Evolutionary conservation across 2,797 vertebrate species (phyloP), one percentile per base, ranked within the genome.

Genomic region (Acomys russatus): DNA sequence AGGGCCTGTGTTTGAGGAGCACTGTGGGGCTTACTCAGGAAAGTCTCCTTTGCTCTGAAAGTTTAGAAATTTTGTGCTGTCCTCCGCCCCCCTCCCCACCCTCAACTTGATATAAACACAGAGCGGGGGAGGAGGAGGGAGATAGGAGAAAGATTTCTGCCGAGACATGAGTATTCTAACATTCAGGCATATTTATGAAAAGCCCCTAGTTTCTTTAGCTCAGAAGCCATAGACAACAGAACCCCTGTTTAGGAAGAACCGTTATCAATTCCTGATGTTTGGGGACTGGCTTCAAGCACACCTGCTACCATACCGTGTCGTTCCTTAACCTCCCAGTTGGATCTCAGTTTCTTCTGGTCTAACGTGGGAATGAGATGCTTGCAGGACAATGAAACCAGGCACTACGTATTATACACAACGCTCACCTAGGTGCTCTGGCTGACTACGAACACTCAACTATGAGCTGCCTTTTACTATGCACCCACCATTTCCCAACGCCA

Each of bases 121-220:
- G 44, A 3, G 56, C 17, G 56, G 18, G 14, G 15, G 56, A 17
- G 56, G 54, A 59, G 18, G 56, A 17, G 18, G 15, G 56, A 17
- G 56, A 17, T 17, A 17, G 56, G 56, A 59, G 56, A 59, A 17
- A 59, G 15, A 73, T 82, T 90, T 64, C 73, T 87, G 35, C 28
- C 92, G 71, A 97, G 44, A 94, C 90, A 91, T 4, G 1, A 85
- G 23, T 93, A 70, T 25, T 61, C 64, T 82, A 33, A 61, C 74
- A 92, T 64, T 61, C 74, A 89, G 68, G 82, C 33, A 59, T 18
- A 64, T 54, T 78, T 88, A 74, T 23, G 44, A 88, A 92, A 96
- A 94, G 49, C 18, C 87, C 59, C 49, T 51, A n/a, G 74, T 64
- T 93, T 68, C 73, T 91, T 91, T 88, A 89, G 23, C 68, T 30